These are phyloP conservation scores for Amphiduros pacificus DNA, from an alignment of 2,888 invertebrate species.

Conservation along the genomic window DNA sequence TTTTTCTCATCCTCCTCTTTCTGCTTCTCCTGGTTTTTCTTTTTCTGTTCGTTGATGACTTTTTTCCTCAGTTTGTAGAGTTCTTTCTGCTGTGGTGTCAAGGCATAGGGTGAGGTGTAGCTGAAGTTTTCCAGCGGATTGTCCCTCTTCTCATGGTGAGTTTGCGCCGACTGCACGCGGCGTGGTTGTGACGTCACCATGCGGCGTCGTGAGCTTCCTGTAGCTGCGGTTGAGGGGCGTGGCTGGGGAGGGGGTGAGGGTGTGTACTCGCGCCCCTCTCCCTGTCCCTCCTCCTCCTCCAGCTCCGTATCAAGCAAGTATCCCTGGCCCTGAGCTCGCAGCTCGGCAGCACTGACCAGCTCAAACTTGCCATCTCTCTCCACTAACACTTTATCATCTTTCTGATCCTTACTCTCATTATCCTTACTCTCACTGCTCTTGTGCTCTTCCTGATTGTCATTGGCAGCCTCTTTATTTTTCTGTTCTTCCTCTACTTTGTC, in stretches of 20 bases:
- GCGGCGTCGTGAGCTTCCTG: slow-evolving; percentile 4
- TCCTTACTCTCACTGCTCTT: too few relatives aligned
- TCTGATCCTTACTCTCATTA: slow-evolving; percentile 6
- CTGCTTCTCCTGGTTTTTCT: slow-evolving; percentile 35
- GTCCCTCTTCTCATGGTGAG: slow-evolving; percentile 43
- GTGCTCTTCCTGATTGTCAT: too few relatives aligned
- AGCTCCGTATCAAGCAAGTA: not conserved
- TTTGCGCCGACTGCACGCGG: slow-evolving; percentile 43
- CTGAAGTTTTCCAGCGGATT: slow-evolving; percentile 27
- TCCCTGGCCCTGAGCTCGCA: slow-evolving; percentile 37
- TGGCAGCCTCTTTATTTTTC: too few relatives aligned
- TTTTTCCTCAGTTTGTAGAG: slow-evolving; percentile 10
- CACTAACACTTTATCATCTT: slow-evolving; percentile 49
- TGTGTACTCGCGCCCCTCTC: not conserved
- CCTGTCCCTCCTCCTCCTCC: not conserved
- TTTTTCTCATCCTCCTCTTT: slow-evolving; percentile 41
- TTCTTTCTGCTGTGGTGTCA: slow-evolving; percentile 38
- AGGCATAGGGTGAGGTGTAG: slow-evolving; percentile 52
- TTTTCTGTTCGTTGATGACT: slow-evolving; percentile 26
- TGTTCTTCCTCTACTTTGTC: too few relatives aligned
- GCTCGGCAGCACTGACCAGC: slow-evolving; percentile 45
- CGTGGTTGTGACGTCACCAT: slow-evolving; percentile 21
- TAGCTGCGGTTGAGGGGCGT: slow-evolving; percentile 42
- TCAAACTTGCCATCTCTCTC: slow-evolving; percentile 54
- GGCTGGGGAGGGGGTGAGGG: slow-evolving; percentile 38